These are phyloP conservation scores for Rhinichthys osculus DNA, from an alignment of 2,797 vertebrate genomes.

Conservation along the genomic window DNA sequence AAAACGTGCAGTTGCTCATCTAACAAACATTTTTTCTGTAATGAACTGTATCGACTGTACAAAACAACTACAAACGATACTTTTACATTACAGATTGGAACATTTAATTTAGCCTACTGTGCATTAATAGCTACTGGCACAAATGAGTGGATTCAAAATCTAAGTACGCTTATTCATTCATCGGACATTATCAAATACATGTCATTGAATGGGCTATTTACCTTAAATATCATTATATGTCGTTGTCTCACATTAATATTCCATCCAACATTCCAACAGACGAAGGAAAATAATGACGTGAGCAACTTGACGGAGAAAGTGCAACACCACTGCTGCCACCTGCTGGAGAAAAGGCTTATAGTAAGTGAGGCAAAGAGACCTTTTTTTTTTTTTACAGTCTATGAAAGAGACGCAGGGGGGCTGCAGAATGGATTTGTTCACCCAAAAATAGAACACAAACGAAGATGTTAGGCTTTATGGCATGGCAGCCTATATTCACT, in stretches of 20 bases:
- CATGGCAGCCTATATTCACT: not conserved
- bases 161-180: not conserved
- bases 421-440: not conserved
- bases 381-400: too few relatives aligned
- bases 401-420: too few relatives aligned
- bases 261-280: not conserved
- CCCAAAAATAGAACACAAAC: not conserved
- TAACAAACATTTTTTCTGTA: not conserved
- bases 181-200: not conserved
- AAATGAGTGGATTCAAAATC: not conserved
- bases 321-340: slow-evolving; percentile 1
- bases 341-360: slow-evolving; percentile 1
- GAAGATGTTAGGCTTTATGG: not conserved
- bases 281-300: slow-evolving; percentile 5
- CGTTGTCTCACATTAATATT: not conserved
- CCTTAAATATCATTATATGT: not conserved
- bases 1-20: not conserved
- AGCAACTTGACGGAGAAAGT: not conserved
- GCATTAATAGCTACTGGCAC: too few relatives aligned
- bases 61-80: not conserved
- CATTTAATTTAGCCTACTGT: not conserved
- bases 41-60: not conserved
- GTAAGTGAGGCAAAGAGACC: not conserved
- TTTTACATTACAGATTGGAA: not conserved
- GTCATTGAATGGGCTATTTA: not conserved